These are phyloP conservation scores for Whitmania pigra DNA, from an alignment of 1,140 invertebrate genomes.

Conservation along the genomic window DNA sequence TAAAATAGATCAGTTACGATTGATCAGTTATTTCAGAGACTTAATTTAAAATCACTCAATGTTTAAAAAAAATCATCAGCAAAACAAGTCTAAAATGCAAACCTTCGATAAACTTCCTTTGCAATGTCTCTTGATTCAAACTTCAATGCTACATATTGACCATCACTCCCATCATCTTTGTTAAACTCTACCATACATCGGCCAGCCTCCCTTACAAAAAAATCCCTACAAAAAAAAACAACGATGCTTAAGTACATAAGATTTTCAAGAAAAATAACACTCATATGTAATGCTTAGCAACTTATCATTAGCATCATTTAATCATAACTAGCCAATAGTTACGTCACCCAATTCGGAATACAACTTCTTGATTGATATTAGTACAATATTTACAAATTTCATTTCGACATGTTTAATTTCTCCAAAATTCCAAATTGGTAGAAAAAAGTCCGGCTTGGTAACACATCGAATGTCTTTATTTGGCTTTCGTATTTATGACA, in stretches of 20 bases:
- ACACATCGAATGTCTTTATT: not conserved
- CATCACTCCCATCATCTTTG: conserved; percentile 22
- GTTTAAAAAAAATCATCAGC: too few relatives aligned
- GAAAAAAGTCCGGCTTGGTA: not conserved
- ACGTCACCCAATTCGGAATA: too few relatives aligned
- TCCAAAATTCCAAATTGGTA: too few relatives aligned
- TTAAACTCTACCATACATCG: conserved; percentile 24
- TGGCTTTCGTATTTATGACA: not conserved
- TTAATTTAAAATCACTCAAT: too few relatives aligned
- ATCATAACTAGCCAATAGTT: too few relatives aligned
- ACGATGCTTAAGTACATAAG: not conserved
- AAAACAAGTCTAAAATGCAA: not conserved
- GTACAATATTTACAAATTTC: too few relatives aligned
- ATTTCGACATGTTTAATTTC: too few relatives aligned
- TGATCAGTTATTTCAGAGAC: too few relatives aligned
- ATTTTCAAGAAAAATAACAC: not conserved
- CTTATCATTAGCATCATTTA: too few relatives aligned
- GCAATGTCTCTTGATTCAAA: conserved; percentile 24
- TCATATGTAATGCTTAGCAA: too few relatives aligned
- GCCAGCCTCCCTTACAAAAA: conserved; percentile 21
- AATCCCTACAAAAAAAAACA: conserved; percentile 14
- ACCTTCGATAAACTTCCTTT: conserved; percentile 20
- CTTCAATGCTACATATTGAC: conserved; percentile 22
- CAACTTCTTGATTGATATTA: too few relatives aligned
- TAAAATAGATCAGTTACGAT: too few relatives aligned